Conservation (phyloP, 2,888 invertebrate species). For the Euplagia quadripunctaria region DNA sequence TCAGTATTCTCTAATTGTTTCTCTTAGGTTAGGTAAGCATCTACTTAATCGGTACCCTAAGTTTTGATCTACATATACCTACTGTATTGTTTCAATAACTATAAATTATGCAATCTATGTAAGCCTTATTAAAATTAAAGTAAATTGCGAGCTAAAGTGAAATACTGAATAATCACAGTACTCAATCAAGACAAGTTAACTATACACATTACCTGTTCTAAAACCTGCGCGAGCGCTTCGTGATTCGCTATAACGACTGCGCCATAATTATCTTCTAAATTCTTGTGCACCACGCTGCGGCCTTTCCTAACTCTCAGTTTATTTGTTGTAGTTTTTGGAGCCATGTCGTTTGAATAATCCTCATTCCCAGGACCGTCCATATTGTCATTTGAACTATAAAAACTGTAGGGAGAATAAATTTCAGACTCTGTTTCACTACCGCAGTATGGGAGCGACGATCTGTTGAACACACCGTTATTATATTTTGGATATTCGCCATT, state of each 20-base stretch:
- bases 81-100: not conserved
- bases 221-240: conserved; percentile 95
- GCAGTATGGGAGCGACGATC: conserved; percentile 93
- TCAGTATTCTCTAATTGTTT: too few relatives aligned
- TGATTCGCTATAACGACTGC: conserved; percentile 96
- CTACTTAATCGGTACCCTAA: too few relatives aligned
- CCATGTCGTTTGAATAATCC: conserved; percentile 80
- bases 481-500: conserved; percentile 88
- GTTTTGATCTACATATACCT: not conserved
- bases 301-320: conserved; percentile 93
- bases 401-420: conserved; percentile 94
- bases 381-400: conserved; percentile 89
- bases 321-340: conserved; percentile 85
- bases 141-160: conserved; percentile 29
- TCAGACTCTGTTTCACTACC: conserved; percentile 95
- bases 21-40: too few relatives aligned
- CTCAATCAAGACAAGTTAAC: conserved; percentile 48
- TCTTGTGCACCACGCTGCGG: conserved; percentile 94
- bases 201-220: conserved; percentile 91
- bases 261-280: conserved; percentile 96
- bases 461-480: conserved; percentile 85
- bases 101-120: conserved; percentile 26
- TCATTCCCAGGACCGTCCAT: conserved; percentile 79
- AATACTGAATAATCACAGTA: conserved; percentile 21
- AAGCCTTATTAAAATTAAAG: conserved; percentile 18